These are phyloP conservation scores for Myiozetetes cayanensis DNA, from an alignment of 2,113 vertebrate species.

Conservation along the genomic window DNA sequence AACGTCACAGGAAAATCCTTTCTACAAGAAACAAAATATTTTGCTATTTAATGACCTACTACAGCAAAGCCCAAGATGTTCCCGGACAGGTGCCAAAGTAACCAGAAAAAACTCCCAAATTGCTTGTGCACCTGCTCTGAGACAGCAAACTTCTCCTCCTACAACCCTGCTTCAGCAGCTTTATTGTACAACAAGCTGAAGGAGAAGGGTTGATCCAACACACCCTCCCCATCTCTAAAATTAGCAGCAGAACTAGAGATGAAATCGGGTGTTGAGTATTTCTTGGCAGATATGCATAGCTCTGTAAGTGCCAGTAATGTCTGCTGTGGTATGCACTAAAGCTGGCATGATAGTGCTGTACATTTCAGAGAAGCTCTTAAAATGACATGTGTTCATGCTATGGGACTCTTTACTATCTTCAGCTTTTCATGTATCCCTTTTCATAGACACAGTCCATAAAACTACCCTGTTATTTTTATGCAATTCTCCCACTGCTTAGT, in stretches of 20 bases:
- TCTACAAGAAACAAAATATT: background rate
- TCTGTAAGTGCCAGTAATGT: background rate
- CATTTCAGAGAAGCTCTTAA: constrained; percentile 23
- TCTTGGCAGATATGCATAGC: background rate
- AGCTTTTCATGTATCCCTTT: background rate
- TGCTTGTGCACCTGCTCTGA: constrained; percentile 33
- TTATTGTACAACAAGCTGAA: background rate
- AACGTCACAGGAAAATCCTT: background rate
- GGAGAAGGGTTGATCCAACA: background rate
- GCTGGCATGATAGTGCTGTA: background rate
- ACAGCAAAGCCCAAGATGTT: background rate
- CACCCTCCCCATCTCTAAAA: background rate
- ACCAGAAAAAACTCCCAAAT: background rate
- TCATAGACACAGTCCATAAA: background rate
- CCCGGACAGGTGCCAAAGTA: background rate
- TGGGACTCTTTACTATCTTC: background rate
- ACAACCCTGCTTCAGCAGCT: background rate
- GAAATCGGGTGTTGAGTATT: constrained; percentile 6
- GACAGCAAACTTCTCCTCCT: constrained; percentile 10
- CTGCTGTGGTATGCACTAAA: constrained; percentile 24
- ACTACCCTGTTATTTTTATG: constrained; percentile 9
- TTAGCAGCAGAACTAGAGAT: constrained; percentile 17
- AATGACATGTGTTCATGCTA: background rate
- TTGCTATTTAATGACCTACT: background rate
- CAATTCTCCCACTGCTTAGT: background rate